Percentiles rank a stretch among this genome's conserved stretches.
Evolutionary conservation across 2,888 invertebrate species (phyloP).

Genomic region (Drosophila stalkeri): DNA sequence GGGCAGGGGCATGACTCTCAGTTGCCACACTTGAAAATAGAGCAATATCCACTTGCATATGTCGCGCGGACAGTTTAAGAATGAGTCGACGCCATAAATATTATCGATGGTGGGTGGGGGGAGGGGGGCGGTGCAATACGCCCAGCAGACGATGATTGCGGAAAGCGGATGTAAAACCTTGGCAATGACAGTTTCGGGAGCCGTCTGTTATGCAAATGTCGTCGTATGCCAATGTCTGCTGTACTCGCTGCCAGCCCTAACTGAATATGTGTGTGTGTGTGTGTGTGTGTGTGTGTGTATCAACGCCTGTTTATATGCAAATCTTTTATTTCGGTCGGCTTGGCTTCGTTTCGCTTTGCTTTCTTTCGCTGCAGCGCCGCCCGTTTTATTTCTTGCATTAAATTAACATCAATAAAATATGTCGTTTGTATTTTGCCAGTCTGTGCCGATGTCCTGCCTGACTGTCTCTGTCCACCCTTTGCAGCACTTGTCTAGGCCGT

Average conservation of each 20-base stretch:
- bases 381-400: constrained; percentile 77
- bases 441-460: constrained; percentile 33
- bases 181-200: constrained; percentile 76
- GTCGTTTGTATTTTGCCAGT: constrained; percentile 52
- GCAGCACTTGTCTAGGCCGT: constrained; percentile 65
- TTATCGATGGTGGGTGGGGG: constrained; percentile 78
- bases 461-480: constrained; percentile 26
- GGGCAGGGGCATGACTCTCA: neutral
- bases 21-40: constrained; percentile 72
- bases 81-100: constrained; percentile 81
- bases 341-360: constrained; percentile 19
- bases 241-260: constrained; percentile 32
- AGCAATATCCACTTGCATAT: constrained; percentile 79
- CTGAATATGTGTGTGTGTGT: constrained; percentile 25
- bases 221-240: constrained; percentile 18
- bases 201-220: constrained; percentile 77
- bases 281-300: constrained; percentile 41
- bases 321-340: constrained; percentile 71
- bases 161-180: constrained; percentile 79
- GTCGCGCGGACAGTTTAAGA: constrained; percentile 74
- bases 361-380: constrained; percentile 61
- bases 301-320: constrained; percentile 76
- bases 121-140: constrained; percentile 3
- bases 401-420: constrained; percentile 83
- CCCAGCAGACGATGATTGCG: constrained; percentile 66